Conservation (phyloP, 2,888 invertebrate species). For the Leucoma salicis region DNA sequence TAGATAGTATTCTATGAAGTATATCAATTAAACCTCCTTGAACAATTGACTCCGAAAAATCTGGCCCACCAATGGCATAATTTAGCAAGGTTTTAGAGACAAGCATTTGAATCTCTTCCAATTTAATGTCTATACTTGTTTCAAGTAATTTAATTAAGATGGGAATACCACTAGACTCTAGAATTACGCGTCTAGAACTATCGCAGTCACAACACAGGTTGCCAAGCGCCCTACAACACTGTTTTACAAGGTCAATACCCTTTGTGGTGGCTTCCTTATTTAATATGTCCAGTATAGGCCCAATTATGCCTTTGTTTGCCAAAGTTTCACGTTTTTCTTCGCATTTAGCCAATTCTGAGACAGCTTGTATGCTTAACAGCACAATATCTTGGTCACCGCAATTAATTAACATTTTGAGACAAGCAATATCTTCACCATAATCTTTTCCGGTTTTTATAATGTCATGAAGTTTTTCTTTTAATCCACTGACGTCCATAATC, state of each 20-base stretch:
- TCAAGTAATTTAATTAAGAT: constrained; percentile 66
- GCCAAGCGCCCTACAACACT: constrained; percentile 91
- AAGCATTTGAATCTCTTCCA: constrained; percentile 82
- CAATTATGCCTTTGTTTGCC: constrained; percentile 83
- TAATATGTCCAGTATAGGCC: constrained; percentile 81
- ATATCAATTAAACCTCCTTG: constrained; percentile 78
- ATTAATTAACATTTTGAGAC: constrained; percentile 65
- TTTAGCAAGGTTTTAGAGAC: constrained; percentile 90
- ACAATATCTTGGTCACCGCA: constrained; percentile 76
- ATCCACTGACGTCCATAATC: constrained; percentile 59
- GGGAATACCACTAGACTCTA: constrained; percentile 72
- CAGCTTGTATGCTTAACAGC: constrained; percentile 84
- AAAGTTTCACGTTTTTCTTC: constrained; percentile 88
- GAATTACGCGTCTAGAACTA: constrained; percentile 81
- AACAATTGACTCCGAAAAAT: constrained; percentile 83
- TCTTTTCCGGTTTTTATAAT: constrained; percentile 70
- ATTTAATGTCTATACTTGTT: constrained; percentile 47
- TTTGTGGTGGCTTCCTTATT: constrained; percentile 54
- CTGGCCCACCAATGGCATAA: constrained; percentile 88
- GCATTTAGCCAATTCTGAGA: constrained; percentile 91
- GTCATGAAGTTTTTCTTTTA: constrained; percentile 69
- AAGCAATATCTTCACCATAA: constrained; percentile 71
- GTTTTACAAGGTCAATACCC: constrained; percentile 83
- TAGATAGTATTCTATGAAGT: constrained; percentile 74
- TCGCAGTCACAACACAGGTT: constrained; percentile 95